Base-by-base conservation (phyloP, 1,140 invertebrate genomes). In the Onthophagus taurus region DNA sequence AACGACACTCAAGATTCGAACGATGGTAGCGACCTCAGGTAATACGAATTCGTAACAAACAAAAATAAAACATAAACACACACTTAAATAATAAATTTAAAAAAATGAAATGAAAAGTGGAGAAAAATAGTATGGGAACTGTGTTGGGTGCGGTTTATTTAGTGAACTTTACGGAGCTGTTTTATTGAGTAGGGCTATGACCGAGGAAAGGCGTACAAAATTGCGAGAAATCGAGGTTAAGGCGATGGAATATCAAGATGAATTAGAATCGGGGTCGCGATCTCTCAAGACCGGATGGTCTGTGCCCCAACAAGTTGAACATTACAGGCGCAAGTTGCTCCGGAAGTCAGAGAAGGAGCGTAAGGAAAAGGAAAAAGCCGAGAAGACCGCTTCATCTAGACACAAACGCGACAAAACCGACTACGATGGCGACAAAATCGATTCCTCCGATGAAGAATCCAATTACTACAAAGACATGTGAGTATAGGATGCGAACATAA, bases 181-280 rank as follows among this genome's bases (percentile, higher is more conserved):
- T 39, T 39, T 39, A 39, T 39, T 39, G 37, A 39, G 37, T 52
- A 64, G 62, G 50, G 58, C 55, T 47, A 58, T 63, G 52, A 73
- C 76, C 59, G 83, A 91, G 66, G 83, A 89, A 60, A 77, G 83
- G 51, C 75, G 92, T 26, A 79, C 77, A 49, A 85, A 86, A 63
- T 67, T 97, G 26, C 73, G 92, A 38, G 91, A 95, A 65, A 89
- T 97, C 53, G 93, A 97, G 72, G 70, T 95, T 31, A 92, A 93
- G 71, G 89, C 90, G 11, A 76, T 96, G 69, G 86, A 91, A 59
- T 97, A 94, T 71, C 91, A 95, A 70, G 93, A 97, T 72, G 92
- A 97, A 67, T 65, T 97, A 31, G 93, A 97, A 69, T 83, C 80
- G 12, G 90, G 91, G 2, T 76, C 80, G 56, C 72, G 84, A 44